Base-by-base conservation (phyloP, 2,888 invertebrate species). In the Apotomis turbidana region DNA sequence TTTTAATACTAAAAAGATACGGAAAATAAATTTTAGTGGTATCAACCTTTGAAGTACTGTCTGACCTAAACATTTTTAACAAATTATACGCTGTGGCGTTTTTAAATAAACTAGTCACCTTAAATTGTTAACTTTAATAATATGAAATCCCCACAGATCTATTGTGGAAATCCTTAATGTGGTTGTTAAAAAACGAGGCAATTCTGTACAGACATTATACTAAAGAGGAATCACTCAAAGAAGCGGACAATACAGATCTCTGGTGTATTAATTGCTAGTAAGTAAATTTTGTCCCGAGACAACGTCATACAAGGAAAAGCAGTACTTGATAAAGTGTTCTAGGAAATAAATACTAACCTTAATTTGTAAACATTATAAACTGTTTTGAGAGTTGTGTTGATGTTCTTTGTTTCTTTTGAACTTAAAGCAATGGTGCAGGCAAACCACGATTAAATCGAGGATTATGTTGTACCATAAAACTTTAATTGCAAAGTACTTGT, bases 391-490 rank as follows among this genome's bases (percentile, higher is more conserved):
- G 12, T 41, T 70, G 52, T 72, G 69, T 74, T 74, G 41, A 70
- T 67, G 62, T 73, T 46, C 63, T 59, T 74, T 71, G 68, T 70
- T 73, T 64, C 49, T 60, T 54, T 57, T 74, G 49, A 63, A 59
- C 27, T 27, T 27, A 27, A 27, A 69, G 70, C 52, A 74, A 70
- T 63, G 70, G 72, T 60, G 68, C 75, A 73, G 62, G 71, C 68
- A 59, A 62, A 36, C 62, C 72, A 68, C 75, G 72, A 72, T 72
- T 12, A 44, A 72, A 72, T 72, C 72, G 72, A 58, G 52, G 68
- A 58, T 72, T 52, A 9, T 9, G 41, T 46, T 62, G 71, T 51
- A 49, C 68, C 63, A 54, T 68, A 57, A 55, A 70, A 58, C 41
- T 49, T 55, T 57, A 41, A 59, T 52, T 54, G 66, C 38, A 15